Evolutionary conservation across 1,140 invertebrate species (phyloP).

Genomic region (Muscidifurax raptorellus): DNA sequence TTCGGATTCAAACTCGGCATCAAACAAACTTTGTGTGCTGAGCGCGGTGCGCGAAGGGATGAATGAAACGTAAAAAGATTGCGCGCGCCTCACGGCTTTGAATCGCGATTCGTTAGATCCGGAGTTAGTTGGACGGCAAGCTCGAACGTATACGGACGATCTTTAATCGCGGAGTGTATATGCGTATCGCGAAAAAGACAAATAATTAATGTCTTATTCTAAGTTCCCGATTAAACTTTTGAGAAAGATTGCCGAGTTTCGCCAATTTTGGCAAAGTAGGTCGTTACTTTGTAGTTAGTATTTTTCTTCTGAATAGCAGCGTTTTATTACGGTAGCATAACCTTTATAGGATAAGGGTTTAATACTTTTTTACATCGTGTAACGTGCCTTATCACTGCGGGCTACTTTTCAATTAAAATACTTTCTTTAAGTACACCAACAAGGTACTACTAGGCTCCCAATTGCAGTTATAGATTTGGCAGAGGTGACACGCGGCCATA

Average conservation of each 20-base stretch:
- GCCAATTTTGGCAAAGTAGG: neutral
- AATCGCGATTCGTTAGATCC: conserved; percentile 13
- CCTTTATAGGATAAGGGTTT: neutral
- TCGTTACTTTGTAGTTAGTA: neutral
- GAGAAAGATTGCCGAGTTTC: too few species aligned
- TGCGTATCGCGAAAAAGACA: conserved; percentile 10
- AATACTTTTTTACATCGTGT: too few species aligned
- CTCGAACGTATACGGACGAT: neutral
- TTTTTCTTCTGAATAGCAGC: neutral
- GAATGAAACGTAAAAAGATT: conserved; percentile 3
- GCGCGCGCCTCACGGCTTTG: neutral
- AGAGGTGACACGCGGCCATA: too few species aligned
- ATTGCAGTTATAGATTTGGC: too few species aligned
- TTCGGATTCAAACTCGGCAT: conserved; percentile 3
- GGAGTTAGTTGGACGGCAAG: neutral
- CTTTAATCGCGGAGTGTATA: neutral
- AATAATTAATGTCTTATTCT: conserved; percentile 6
- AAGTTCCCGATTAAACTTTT: neutral
- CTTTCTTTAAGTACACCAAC: too few species aligned
- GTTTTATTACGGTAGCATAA: neutral
- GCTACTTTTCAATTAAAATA: too few species aligned
- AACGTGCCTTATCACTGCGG: too few species aligned
- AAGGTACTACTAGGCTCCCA: too few species aligned
- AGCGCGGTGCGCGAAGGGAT: neutral
- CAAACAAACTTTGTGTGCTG: conserved; percentile 1